Evolutionary conservation across 2,888 invertebrate genomes (phyloP), one percentile per base, ranked within the genome.

Genomic region (Drosophila greeni): DNA sequence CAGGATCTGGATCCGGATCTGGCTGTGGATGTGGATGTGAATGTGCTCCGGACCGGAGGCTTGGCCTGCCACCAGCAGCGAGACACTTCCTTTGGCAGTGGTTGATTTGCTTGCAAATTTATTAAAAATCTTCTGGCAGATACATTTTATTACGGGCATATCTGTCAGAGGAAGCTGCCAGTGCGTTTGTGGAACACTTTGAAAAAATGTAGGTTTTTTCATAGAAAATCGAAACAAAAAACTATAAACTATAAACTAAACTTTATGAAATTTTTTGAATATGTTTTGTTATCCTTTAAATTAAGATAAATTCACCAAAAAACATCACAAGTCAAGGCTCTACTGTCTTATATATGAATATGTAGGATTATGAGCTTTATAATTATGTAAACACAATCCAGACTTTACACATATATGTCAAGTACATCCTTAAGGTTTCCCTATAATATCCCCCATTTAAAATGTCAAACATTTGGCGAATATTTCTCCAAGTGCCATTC

Each of bases 31-130:
- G 20, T 20, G 45, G 29, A 47, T 47, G 29, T 47, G 45, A 18
- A 45, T 45, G 29, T 45, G 45, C 37, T 40, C 60, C 45, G 36
- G 23, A 16, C 45, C 29, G 51, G 20, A 23, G 33, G 34, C 42
- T 20, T 9, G 49, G 29, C 52, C 29, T 29, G 29, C 29, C 54
- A 68, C 66, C 72, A 42, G 48, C 48, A 49, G 48, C 60, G 66
- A 68, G 75, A 81, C 77, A 83, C 77, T 75, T 83, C 79, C 34
- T 68, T 68, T 65, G 69, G 67, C 78, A 74, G 81, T 81, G 86
- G 82, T 85, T 85, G 85, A 86, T 83, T 82, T 80, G 80, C 72
- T 75, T 76, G 84, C 81, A 84, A 86, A 86, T 87, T 86, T 87
- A 86, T 87, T 86, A 84, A 87, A 86, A 86, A 75, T 80, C 75